Conservation (phyloP, 2,797 vertebrate genomes). For the Gallinago stenura region DNA sequence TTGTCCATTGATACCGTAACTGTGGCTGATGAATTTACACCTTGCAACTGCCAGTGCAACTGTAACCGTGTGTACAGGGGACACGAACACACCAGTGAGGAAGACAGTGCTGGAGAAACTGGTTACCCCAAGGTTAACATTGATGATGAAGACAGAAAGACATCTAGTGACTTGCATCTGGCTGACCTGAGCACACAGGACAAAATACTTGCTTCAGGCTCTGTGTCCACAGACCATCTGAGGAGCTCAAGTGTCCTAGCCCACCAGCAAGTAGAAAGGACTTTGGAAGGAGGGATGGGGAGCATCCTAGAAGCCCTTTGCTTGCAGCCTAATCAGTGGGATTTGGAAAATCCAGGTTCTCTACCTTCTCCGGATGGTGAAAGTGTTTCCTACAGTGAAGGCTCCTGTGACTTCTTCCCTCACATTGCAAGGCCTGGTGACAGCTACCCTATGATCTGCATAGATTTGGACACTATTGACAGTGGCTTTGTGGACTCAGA, state of each 20-base stretch:
- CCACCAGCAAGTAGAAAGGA: not conserved
- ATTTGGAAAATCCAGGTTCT: constrained; percentile 48
- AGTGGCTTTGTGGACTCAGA: constrained; percentile 90
- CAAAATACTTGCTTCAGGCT: constrained; percentile 62
- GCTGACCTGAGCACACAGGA: not conserved
- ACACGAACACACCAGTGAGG: constrained; percentile 11
- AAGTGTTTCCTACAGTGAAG: constrained; percentile 75
- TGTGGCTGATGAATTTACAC: constrained; percentile 79
- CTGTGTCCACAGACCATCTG: constrained; percentile 10
- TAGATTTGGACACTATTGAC: constrained; percentile 94
- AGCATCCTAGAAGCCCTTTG: constrained; percentile 70
- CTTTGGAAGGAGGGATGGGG: not conserved
- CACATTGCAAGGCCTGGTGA: constrained; percentile 80
- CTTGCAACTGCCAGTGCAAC: constrained; percentile 51
- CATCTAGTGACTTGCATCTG: not conserved
- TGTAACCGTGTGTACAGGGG: not conserved
- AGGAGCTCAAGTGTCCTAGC: not conserved
- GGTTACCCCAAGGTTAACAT: constrained; percentile 72
- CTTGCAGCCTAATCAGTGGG: constrained; percentile 66
- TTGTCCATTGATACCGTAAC: constrained; percentile 91
- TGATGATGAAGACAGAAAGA: constrained; percentile 20
- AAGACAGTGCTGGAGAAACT: constrained; percentile 40
- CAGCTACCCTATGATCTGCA: constrained; percentile 82
- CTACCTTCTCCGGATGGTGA: constrained; percentile 77
- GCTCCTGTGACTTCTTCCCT: constrained; percentile 74